Conservation (phyloP, 53 echinoderm and acorn worm genomes). For the Pentamera pediparva region DNA sequence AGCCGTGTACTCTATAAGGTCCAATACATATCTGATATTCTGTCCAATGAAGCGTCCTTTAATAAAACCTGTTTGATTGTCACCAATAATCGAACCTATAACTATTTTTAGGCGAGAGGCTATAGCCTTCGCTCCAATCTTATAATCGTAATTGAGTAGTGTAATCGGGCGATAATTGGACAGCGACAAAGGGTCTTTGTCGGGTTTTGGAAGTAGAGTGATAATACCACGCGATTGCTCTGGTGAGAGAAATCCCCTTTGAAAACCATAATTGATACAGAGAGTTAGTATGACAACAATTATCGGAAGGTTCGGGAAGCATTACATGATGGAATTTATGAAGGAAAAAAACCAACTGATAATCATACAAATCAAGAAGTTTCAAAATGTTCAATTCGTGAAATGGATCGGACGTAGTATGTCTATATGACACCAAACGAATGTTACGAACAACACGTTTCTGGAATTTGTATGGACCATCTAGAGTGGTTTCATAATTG, state of each 20-base stretch:
- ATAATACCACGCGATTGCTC: conserved; percentile 2
- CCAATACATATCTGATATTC: neutral
- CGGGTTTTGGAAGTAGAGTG: neutral
- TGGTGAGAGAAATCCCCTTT: neutral
- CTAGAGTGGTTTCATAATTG: too few relatives aligned
- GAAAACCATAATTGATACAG: neutral
- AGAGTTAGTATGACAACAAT: too few relatives aligned
- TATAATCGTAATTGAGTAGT: conserved; percentile 1
- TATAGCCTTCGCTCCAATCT: conserved; percentile 14
- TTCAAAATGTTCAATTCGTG: too few relatives aligned
- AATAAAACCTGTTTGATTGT: neutral
- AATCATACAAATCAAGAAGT: too few relatives aligned
- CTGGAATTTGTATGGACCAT: too few relatives aligned
- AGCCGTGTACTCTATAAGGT: neutral
- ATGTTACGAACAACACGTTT: too few relatives aligned
- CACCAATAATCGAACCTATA: neutral
- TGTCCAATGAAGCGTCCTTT: neutral
- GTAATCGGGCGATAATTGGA: neutral
- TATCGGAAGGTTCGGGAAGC: too few relatives aligned
- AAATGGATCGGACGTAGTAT: too few relatives aligned
- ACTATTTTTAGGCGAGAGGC: neutral
- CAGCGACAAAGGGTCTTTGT: neutral
- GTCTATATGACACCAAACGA: too few relatives aligned
- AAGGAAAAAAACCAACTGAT: too few relatives aligned
- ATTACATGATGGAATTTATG: too few relatives aligned